phyloP scores from a whole-genome alignment of 2,797 vertebrate genomes.

The Melanotaenia pygmaea region DNA sequence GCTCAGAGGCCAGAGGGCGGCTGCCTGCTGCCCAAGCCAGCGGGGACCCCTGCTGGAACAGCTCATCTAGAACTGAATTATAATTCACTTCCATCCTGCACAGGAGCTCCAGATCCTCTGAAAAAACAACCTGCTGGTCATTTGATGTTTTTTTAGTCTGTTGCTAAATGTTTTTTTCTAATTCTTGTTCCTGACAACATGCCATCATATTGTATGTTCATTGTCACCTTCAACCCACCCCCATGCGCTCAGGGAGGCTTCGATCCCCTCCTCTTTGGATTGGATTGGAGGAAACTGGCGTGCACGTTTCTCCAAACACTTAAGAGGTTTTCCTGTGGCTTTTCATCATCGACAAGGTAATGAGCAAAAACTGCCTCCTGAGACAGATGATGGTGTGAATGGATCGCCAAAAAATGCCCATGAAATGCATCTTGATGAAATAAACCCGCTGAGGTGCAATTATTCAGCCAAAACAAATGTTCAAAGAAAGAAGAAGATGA shows the following conservation, averaged over 20 bases:
- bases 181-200: not conserved
- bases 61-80: slow-evolving; percentile 20
- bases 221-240: not conserved
- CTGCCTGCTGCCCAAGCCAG: slow-evolving; percentile 19
- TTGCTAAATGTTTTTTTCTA: not conserved
- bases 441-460: not conserved
- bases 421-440: not conserved
- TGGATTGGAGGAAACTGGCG: not conserved
- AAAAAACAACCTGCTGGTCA: not conserved
- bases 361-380: not conserved
- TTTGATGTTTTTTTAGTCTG: not conserved
- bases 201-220: not conserved
- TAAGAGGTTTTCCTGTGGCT: not conserved
- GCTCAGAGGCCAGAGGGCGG: not conserved
- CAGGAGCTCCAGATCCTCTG: not conserved
- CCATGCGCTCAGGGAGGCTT: not conserved
- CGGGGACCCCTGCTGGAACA: slow-evolving; percentile 63
- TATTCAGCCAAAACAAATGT: not conserved
- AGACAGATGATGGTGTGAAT: not conserved
- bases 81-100: not conserved
- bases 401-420: not conserved
- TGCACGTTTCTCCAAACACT: not conserved
- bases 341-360: slow-evolving; percentile 4
- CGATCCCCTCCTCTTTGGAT: slow-evolving; percentile 3
- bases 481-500: not conserved